Percentiles rank a stretch among this genome's conserved stretches.
Evolutionary conservation across 2,888 invertebrate genomes (phyloP).

Genomic region (Ophion ventricosus): DNA sequence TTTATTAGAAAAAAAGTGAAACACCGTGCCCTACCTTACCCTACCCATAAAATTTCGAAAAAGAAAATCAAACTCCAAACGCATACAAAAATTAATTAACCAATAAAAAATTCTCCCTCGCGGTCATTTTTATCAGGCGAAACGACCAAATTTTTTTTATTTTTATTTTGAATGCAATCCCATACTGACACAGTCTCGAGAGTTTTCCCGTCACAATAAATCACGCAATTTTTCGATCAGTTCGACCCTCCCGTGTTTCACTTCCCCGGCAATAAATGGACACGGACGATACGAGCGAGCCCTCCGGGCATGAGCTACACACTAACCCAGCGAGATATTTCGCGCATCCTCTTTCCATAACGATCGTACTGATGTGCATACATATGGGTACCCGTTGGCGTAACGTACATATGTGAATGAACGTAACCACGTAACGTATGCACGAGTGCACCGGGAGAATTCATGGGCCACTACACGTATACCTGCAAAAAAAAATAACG

Average conservation of each 20-base stretch:
- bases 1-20: too few species aligned
- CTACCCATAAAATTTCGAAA: neutral
- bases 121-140: neutral
- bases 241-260: slow-evolving; percentile 19
- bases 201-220: slow-evolving; percentile 61
- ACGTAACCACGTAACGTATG: slow-evolving; percentile 44
- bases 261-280: slow-evolving; percentile 5
- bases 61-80: slow-evolving; percentile 1
- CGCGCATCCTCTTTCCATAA: slow-evolving; percentile 21
- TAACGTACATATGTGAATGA: slow-evolving; percentile 27
- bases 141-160: slow-evolving; percentile 9
- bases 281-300: slow-evolving; percentile 25
- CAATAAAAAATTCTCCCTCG: neutral
- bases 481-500: neutral
- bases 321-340: slow-evolving; percentile 30
- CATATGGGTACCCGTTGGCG: neutral
- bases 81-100: slow-evolving; percentile 7
- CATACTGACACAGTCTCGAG: slow-evolving; percentile 44
- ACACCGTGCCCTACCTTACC: neutral
- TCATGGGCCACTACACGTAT: neutral
- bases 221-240: slow-evolving; percentile 55
- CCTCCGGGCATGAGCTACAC: slow-evolving; percentile 25
- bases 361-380: slow-evolving; percentile 8
- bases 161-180: slow-evolving; percentile 26
- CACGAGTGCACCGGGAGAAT: slow-evolving; percentile 6